Percentiles rank a stretch among this genome's conserved stretches.
Conservation (phyloP, 2,113 vertebrate genomes). For the Hipposideros armiger region DNA sequence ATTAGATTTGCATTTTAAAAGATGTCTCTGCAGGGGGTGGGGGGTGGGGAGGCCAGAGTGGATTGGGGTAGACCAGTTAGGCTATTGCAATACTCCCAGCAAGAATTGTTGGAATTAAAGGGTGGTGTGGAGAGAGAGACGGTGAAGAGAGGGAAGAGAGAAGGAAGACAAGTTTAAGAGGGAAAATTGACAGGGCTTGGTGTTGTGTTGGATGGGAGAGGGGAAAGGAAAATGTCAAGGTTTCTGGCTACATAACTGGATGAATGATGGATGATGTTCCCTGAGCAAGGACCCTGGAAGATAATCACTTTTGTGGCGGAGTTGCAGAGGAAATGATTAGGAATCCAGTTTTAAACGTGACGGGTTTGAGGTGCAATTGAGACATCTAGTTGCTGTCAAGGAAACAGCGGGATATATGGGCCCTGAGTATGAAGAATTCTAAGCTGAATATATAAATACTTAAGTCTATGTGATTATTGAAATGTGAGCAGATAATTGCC, state of each 20-base stretch:
- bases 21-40: background rate
- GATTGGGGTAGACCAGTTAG: slow-evolving; percentile 8
- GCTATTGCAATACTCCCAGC: background rate
- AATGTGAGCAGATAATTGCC: background rate
- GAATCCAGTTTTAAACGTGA: background rate
- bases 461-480: background rate
- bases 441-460: background rate
- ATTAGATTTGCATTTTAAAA: background rate
- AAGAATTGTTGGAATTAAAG: background rate
- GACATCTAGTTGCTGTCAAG: background rate
- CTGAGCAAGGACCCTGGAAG: background rate
- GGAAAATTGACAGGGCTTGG: background rate
- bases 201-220: background rate
- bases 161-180: background rate
- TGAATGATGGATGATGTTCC: background rate
- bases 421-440: background rate
- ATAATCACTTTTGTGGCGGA: background rate
- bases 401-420: background rate
- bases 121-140: background rate
- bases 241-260: background rate
- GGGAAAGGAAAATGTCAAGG: background rate
- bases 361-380: background rate
- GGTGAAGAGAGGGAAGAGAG: background rate
- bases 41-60: background rate
- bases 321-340: background rate